phyloP scores from a whole-genome alignment of 2,888 invertebrate species.

The Xestia c-nigrum region DNA sequence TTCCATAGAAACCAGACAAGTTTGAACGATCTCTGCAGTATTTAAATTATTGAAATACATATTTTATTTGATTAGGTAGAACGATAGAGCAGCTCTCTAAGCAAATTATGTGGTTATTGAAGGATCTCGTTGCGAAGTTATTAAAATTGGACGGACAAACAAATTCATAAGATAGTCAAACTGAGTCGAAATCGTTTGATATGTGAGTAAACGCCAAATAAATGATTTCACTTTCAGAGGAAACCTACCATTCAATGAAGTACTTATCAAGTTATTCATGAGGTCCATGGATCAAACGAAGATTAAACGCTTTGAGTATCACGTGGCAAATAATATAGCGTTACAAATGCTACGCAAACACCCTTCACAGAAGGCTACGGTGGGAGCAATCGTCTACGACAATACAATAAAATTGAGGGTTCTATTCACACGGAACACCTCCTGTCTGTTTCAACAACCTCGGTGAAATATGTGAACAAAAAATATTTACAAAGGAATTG shows the following conservation, averaged over 20 bases:
- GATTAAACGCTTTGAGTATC: slow-evolving; percentile 45
- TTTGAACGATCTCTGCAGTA: slow-evolving; percentile 11
- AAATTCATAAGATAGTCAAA: not conserved
- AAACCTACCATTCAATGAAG: not conserved
- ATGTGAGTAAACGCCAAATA: not conserved
- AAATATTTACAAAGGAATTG: slow-evolving; percentile 84
- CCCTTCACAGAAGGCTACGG: slow-evolving; percentile 47
- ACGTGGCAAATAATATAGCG: slow-evolving; percentile 68
- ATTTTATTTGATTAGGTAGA: not conserved
- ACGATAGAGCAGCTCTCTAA: not conserved
- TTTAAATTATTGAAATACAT: slow-evolving; percentile 3
- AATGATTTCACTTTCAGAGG: not conserved
- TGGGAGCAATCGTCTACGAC: slow-evolving; percentile 69
- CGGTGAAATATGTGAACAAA: slow-evolving; percentile 86
- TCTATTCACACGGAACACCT: slow-evolving; percentile 80
- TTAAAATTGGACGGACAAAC: not conserved
- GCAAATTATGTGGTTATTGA: slow-evolving; percentile 4
- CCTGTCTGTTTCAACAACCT: slow-evolving; percentile 79
- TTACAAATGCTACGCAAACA: slow-evolving; percentile 74
- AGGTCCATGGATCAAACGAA: slow-evolving; percentile 24
- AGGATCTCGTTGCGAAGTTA: not conserved
- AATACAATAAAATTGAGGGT: slow-evolving; percentile 81
- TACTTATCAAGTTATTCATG: slow-evolving; percentile 22
- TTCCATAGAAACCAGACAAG: slow-evolving; percentile 33
- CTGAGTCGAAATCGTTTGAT: not conserved